phyloP scores from a whole-genome alignment of 1,140 invertebrate genomes.

The Zelostemma sp. region DNA sequence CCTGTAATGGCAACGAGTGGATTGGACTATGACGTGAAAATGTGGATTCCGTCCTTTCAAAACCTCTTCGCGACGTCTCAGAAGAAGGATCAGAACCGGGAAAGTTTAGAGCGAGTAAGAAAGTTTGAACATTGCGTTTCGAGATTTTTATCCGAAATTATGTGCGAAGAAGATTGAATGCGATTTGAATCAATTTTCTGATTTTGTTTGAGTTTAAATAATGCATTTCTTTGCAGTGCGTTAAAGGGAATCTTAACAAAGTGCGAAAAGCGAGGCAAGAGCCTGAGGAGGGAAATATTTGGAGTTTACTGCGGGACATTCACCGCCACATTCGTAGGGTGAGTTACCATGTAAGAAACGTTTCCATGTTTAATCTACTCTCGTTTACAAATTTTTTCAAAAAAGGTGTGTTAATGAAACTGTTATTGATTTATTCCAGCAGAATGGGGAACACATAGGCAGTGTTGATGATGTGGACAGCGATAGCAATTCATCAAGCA shows the following conservation, averaged over 20 bases:
- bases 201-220: neutral
- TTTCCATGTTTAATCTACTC: too few species aligned
- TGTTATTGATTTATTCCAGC: neutral
- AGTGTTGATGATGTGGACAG: conserved; percentile 3
- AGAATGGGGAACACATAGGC: neutral
- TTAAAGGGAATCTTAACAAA: neutral
- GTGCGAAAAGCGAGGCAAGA: conserved; percentile 2
- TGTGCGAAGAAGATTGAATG: too few species aligned
- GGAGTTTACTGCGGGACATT: neutral
- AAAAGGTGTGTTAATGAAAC: too few species aligned
- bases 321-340: neutral
- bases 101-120: neutral
- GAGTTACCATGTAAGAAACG: neutral
- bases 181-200: neutral
- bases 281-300: neutral
- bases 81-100: neutral
- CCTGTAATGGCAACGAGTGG: conserved; percentile 93
- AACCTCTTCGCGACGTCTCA: neutral
- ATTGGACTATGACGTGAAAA: conserved; percentile 91
- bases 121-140: too few species aligned
- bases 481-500: conserved; percentile 12
- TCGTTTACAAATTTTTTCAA: too few species aligned
- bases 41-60: conserved; percentile 84
- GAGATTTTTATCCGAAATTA: too few species aligned
- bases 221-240: neutral